Evolutionary conservation across 2,888 invertebrate species (phyloP).

Genomic region (Brenthis ino): DNA sequence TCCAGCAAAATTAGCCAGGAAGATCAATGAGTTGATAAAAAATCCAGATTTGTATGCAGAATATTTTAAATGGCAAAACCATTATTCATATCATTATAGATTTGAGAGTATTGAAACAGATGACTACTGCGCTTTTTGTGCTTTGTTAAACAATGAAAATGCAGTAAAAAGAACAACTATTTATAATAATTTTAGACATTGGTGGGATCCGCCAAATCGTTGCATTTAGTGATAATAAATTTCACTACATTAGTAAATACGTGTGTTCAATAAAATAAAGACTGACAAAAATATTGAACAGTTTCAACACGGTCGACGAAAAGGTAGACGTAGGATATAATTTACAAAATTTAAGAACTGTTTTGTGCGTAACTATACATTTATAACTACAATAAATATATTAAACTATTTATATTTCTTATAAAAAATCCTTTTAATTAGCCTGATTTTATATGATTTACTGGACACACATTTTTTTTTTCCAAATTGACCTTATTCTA

Average conservation of each 20-base stretch:
- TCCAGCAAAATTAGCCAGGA: conserved; percentile 50
- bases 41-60: conserved; percentile 56
- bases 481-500: too few species aligned
- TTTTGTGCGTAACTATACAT: too few species aligned
- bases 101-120: conserved; percentile 56
- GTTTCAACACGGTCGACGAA: too few species aligned
- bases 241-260: background rate
- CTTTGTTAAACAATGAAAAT: conserved; percentile 56
- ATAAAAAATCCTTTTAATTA: too few species aligned
- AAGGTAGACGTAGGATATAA: too few species aligned
- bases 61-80: conserved; percentile 67
- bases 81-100: conserved; percentile 60
- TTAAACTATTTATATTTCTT: too few species aligned
- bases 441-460: too few species aligned
- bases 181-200: conserved; percentile 55
- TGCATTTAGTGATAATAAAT: conserved; percentile 19
- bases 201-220: conserved; percentile 60
- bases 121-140: conserved; percentile 67
- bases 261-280: background rate
- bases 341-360: too few species aligned
- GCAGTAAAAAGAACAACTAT: conserved; percentile 49
- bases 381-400: too few species aligned
- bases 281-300: background rate
- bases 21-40: conserved; percentile 59
- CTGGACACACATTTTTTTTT: too few species aligned